Evolutionary conservation across 2,888 invertebrate species (phyloP).

Genomic region (Cheilosia vulpina): DNA sequence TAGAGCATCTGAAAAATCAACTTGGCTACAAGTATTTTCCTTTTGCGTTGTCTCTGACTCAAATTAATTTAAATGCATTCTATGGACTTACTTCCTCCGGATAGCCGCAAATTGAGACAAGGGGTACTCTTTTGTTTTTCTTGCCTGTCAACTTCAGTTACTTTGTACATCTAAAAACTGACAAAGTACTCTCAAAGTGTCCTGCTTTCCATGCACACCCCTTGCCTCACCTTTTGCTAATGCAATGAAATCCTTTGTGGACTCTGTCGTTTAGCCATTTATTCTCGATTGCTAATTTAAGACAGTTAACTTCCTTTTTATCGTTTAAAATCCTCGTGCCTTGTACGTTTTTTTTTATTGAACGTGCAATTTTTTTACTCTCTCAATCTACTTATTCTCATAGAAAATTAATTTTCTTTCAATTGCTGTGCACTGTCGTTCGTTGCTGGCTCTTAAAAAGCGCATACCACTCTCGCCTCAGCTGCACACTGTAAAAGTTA

Average conservation of each 20-base stretch:
- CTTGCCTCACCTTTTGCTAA: neutral
- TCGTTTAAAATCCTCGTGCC: conserved; percentile 26
- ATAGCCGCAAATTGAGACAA: conserved; percentile 5
- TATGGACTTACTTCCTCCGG: conserved; percentile 12
- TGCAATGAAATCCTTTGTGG: conserved; percentile 31
- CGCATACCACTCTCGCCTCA: conserved; percentile 27
- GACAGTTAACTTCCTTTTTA: conserved; percentile 64
- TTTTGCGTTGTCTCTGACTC: neutral
- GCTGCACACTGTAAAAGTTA: conserved; percentile 3
- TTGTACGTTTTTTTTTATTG: conserved; percentile 41
- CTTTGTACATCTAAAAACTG: conserved; percentile 30
- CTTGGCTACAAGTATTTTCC: neutral
- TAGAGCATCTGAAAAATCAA: neutral
- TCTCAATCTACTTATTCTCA: conserved; percentile 57
- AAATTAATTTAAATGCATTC: conserved; percentile 42
- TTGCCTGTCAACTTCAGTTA: conserved; percentile 23
- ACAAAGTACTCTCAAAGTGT: conserved; percentile 24
- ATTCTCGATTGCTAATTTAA: conserved; percentile 64
- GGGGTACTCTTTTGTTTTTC: conserved; percentile 20
- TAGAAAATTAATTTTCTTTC: conserved; percentile 71
- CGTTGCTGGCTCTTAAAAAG: conserved; percentile 53
- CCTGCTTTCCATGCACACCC: neutral
- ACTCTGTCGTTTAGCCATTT: conserved; percentile 44
- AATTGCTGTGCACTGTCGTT: conserved; percentile 49
- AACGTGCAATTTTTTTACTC: conserved; percentile 18